These are phyloP conservation scores for Phodopus roborovskii DNA, from an alignment of 2,113 vertebrate species.

Conservation along the genomic window DNA sequence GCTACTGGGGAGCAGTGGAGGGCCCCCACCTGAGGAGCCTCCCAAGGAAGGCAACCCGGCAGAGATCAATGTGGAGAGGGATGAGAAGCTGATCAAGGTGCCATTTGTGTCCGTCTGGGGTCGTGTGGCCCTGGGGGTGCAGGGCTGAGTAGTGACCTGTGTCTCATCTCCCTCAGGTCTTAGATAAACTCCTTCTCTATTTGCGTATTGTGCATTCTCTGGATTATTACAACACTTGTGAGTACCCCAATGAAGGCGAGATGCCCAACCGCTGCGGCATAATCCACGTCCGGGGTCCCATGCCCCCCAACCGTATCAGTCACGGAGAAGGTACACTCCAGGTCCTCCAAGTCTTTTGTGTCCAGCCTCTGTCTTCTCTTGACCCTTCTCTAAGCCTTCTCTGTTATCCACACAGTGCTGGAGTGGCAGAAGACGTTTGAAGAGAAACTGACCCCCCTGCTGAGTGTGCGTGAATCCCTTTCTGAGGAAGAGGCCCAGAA, in stretches of 20 bases:
- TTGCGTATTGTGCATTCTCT: slow-evolving; percentile 95
- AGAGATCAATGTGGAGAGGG: slow-evolving; percentile 93
- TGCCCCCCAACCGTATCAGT: slow-evolving; percentile 94
- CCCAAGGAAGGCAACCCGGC: slow-evolving; percentile 92
- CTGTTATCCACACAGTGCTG: slow-evolving; percentile 84
- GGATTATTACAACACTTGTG: slow-evolving; percentile 95
- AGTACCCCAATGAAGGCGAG: slow-evolving; percentile 96
- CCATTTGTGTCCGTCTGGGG: accelerated
- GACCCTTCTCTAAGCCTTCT: neutral
- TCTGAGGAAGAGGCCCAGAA: slow-evolving; percentile 93
- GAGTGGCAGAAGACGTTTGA: slow-evolving; percentile 95
- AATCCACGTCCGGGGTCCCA: slow-evolving; percentile 93
- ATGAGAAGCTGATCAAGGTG: slow-evolving; percentile 96
- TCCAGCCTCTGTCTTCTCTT: neutral
- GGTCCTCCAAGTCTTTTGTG: neutral
- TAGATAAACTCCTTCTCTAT: slow-evolving; percentile 93
- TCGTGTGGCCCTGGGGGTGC: neutral
- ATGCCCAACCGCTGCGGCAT: slow-evolving; percentile 98
- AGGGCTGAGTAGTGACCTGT: neutral
- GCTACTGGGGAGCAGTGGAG: slow-evolving; percentile 91
- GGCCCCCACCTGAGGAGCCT: slow-evolving; percentile 87
- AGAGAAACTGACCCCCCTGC: slow-evolving; percentile 91
- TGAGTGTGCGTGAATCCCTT: slow-evolving; percentile 91
- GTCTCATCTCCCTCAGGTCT: slow-evolving; percentile 85
- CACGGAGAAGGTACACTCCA: slow-evolving; percentile 90